Percentiles rank a stretch among this genome's conserved stretches.
phyloP scores from a whole-genome alignment of 2,113 vertebrate genomes.

The Panurus biarmicus region DNA sequence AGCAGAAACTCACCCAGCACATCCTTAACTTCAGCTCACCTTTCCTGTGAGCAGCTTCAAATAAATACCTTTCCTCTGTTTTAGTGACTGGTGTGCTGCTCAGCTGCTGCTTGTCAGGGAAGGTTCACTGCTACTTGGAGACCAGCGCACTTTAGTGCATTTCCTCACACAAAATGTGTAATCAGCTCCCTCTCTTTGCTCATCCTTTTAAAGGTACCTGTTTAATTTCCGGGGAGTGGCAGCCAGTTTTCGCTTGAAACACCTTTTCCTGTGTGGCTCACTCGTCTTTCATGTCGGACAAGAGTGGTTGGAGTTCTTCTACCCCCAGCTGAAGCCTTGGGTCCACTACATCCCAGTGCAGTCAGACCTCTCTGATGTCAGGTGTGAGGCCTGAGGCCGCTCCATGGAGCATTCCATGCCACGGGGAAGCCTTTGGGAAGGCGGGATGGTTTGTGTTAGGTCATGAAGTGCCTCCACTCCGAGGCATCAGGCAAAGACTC shows the following conservation, averaged over 20 bases:
- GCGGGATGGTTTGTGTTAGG: neutral
- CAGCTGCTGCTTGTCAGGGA: neutral
- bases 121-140: neutral
- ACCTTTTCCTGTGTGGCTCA: constrained; percentile 93
- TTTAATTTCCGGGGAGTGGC: constrained; percentile 98
- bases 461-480: neutral
- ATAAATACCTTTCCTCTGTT: neutral
- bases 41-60: neutral
- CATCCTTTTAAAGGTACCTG: constrained; percentile 78
- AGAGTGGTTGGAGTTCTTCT: constrained; percentile 96
- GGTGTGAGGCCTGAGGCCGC: constrained; percentile 66
- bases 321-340: constrained; percentile 90
- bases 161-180: neutral
- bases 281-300: constrained; percentile 93
- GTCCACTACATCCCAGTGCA: constrained; percentile 91
- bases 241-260: constrained; percentile 96
- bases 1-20: neutral
- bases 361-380: constrained; percentile 88
- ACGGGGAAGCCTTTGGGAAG: neutral
- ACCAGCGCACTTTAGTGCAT: neutral
- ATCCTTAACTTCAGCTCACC: neutral
- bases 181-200: neutral
- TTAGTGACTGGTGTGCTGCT: neutral
- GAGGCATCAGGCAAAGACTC: neutral
- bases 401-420: neutral